These are phyloP conservation scores for Hofmannophila pseudospretella DNA, from an alignment of 2,888 invertebrate genomes.

Conservation along the genomic window DNA sequence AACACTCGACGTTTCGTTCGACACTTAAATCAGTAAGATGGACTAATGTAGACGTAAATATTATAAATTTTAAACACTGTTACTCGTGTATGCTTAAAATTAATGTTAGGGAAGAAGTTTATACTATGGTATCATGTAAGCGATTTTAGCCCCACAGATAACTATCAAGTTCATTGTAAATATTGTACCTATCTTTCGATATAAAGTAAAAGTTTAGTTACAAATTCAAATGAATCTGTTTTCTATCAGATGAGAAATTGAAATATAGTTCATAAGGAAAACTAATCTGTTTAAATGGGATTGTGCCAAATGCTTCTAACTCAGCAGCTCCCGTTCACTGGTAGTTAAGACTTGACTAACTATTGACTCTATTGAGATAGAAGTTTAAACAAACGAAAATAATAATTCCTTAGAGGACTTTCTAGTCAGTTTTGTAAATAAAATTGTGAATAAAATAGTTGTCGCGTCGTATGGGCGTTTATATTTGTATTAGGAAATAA, in stretches of 20 bases:
- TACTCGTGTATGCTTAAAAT: constrained; percentile 71
- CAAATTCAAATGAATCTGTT: too few species aligned
- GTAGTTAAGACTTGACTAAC: constrained; percentile 46
- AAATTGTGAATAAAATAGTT: constrained; percentile 73
- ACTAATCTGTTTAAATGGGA: constrained; percentile 58
- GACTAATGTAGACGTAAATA: constrained; percentile 54
- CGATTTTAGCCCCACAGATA: constrained; percentile 61
- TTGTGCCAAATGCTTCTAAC: constrained; percentile 71
- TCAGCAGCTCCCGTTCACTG: constrained; percentile 54
- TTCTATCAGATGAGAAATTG: constrained; percentile 45
- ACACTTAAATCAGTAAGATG: constrained; percentile 58
- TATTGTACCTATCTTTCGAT: constrained; percentile 49
- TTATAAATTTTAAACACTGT: constrained; percentile 75
- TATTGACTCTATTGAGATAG: constrained; percentile 54
- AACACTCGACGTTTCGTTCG: constrained; percentile 51
- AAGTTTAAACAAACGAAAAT: constrained; percentile 45
- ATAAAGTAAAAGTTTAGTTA: constrained; percentile 36
- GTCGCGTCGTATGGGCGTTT: constrained; percentile 64
- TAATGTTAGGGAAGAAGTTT: constrained; percentile 67
- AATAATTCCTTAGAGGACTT: constrained; percentile 62
- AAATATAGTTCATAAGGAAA: constrained; percentile 45
- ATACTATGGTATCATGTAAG: constrained; percentile 63
- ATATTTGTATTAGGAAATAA: constrained; percentile 71
- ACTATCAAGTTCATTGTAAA: constrained; percentile 46
- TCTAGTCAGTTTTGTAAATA: constrained; percentile 76